Evolutionary conservation across 2,888 invertebrate genomes (phyloP), one percentile per base, ranked within the genome.

Genomic region (Apodemia zela): DNA sequence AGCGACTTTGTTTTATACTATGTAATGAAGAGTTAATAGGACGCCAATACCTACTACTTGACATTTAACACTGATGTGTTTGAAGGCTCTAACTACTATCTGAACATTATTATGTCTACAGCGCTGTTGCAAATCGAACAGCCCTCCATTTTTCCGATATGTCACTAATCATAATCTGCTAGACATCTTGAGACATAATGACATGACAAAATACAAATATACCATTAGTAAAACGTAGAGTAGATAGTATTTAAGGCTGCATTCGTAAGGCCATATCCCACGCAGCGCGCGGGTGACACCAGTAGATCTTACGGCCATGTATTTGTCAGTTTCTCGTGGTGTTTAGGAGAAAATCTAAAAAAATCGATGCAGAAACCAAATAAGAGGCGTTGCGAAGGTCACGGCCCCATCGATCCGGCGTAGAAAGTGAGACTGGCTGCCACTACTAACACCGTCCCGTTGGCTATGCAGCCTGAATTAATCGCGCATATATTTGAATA

Each of bases 401-500:
- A 91, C 84, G 91, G 91, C 85, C 89, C 78, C 88, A 91, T 91
- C 91, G 91, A 91, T 90, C 89, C 87, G 83, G 73, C 84, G 88
- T 87, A 88, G 90, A 91, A 91, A 91, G 91, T 89, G 91, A 91
- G 91, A 88, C 87, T 82, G 84, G 84, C 85, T 84, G 89, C 87
- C 87, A 90, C 91, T 89, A 91, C 89, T 91, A 89, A 91, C 91
- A 91, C 91, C 89, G 89, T 88, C 84, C 90, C 89, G 87, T 73
- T 85, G 90, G 89, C 90, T 89, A 92, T 92, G 92, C 92, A 87
- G 87, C 79, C 91, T 91, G 92, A 92, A 92, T 92, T 92, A 92
- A 92, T 92, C 92, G 90, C 90, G 92, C 92, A 92, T 92, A 92
- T 86, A 92, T 92, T 92, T 92, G 92, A 92, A 92, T 92, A 84